Conservation (phyloP, 2,888 invertebrate species). For the Euplagia quadripunctaria region DNA sequence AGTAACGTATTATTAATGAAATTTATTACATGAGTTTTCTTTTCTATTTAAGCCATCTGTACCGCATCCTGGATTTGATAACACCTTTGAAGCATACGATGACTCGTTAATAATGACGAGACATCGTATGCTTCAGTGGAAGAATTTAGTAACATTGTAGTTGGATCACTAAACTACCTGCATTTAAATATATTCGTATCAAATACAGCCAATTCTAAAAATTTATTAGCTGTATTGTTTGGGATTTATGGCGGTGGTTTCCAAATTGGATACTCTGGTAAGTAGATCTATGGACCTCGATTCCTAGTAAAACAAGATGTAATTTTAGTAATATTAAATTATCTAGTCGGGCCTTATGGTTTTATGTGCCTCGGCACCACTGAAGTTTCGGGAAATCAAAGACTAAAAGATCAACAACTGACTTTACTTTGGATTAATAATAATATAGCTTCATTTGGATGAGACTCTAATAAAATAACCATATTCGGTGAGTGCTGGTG, state of each 20-base stretch:
- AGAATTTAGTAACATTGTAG: slow-evolving; percentile 51
- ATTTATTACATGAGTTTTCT: neutral
- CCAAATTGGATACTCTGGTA: slow-evolving; percentile 55
- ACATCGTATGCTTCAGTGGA: slow-evolving; percentile 70
- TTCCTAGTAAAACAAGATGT: slow-evolving; percentile 66
- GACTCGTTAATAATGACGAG: slow-evolving; percentile 65
- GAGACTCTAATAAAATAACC: slow-evolving; percentile 66
- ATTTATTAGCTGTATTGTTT: slow-evolving; percentile 64
- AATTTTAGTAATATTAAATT: slow-evolving; percentile 70
- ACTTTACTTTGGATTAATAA: slow-evolving; percentile 71
- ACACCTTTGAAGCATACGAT: slow-evolving; percentile 65
- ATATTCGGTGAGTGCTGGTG: slow-evolving; percentile 72
- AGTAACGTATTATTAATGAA: neutral
- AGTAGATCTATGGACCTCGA: slow-evolving; percentile 60
- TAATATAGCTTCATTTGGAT: slow-evolving; percentile 71
- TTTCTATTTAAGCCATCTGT: slow-evolving; percentile 58
- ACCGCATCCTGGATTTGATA: slow-evolving; percentile 60
- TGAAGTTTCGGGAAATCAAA: slow-evolving; percentile 71
- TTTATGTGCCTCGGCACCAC: slow-evolving; percentile 70
- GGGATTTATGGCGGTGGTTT: slow-evolving; percentile 70
- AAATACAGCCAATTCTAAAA: slow-evolving; percentile 55
- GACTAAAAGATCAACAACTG: slow-evolving; percentile 68
- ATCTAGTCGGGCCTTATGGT: slow-evolving; percentile 71
- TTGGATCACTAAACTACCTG: slow-evolving; percentile 65
- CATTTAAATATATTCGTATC: slow-evolving; percentile 70